Base-by-base conservation (phyloP, 2,113 vertebrate species). In the Piliocolobus tephrosceles region DNA sequence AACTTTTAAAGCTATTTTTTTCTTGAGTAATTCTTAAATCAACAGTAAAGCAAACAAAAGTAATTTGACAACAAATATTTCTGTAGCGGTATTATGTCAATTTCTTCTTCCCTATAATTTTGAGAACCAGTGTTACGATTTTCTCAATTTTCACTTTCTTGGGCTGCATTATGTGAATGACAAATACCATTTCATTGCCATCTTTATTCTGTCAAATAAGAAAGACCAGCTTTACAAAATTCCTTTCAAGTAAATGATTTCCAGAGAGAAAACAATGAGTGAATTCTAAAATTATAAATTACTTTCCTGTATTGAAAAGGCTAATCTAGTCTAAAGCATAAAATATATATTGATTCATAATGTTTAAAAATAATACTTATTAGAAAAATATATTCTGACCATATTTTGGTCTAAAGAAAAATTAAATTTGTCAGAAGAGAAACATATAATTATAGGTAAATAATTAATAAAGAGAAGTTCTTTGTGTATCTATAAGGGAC, bases 401-500 rank as follows among this genome's bases (percentile, higher is more conserved):
- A 1, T 91, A 61, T 85, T 93, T 91, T 89, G 58, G 32, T 83
- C 58, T 82, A 64, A 73, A 52, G 52, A 88, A 97, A 94, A 94
- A 85, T 88, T 96, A 76, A 25, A 91, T 96, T 91, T 88, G 55
- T 94, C 45, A 86, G 79, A 88, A 86, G 82, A 85, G 10, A 11
- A 90, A 92, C 91, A 83, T 78, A 13, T 52, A 81, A 73, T 81
- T 92, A 64, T 40, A 64, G 30, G 50, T 79, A 94, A 93, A 88
- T 96, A 94, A 95, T 94, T 94, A 97, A 97, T 90, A 88, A 81
- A 72, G 45, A 85, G 78, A 94, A 52, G 73, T 92, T 10, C 58
- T 93, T 83, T 94, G 52, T 32, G 18, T 57, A 38, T 88, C 35
- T 47, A 7, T 66, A 79, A 72, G n/a, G 25, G 18, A 68, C 27